phyloP scores from a whole-genome alignment of 2,113 vertebrate species.

The Herpetotheres cachinnans region DNA sequence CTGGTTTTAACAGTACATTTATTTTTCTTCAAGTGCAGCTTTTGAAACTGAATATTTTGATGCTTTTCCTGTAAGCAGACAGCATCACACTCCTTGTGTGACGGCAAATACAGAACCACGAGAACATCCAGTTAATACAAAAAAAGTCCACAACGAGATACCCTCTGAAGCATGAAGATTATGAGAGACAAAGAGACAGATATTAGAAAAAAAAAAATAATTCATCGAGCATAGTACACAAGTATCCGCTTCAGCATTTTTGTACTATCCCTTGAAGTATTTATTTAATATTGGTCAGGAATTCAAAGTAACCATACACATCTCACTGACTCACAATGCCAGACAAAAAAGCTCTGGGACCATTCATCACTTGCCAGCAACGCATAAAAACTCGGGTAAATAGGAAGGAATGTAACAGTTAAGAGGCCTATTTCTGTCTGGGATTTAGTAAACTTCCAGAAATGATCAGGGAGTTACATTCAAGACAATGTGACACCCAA shows the following conservation, averaged over 20 bases:
- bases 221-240: background rate
- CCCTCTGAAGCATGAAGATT: background rate
- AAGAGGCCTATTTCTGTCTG: background rate
- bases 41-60: constrained; percentile 10
- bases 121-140: constrained; percentile 30
- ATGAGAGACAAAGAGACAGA: background rate
- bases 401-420: background rate
- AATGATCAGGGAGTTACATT: background rate
- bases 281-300: constrained; percentile 4
- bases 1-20: constrained; percentile 29
- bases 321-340: background rate
- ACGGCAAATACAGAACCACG: background rate
- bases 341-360: background rate
- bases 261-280: background rate
- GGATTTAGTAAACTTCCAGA: background rate
- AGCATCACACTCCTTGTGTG: background rate
- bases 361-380: background rate
- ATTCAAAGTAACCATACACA: background rate
- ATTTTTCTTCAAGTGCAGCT: constrained; percentile 15
- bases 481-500: background rate
- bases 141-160: background rate
- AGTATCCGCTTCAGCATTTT: background rate
- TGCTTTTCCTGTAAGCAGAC: constrained; percentile 7
- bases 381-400: background rate
- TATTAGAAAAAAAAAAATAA: background rate